A percentile compares a stretch with the other conserved stretches of the same genome.
Conservation (phyloP, 2,113 vertebrate genomes). For the Ascaphus truei region DNA sequence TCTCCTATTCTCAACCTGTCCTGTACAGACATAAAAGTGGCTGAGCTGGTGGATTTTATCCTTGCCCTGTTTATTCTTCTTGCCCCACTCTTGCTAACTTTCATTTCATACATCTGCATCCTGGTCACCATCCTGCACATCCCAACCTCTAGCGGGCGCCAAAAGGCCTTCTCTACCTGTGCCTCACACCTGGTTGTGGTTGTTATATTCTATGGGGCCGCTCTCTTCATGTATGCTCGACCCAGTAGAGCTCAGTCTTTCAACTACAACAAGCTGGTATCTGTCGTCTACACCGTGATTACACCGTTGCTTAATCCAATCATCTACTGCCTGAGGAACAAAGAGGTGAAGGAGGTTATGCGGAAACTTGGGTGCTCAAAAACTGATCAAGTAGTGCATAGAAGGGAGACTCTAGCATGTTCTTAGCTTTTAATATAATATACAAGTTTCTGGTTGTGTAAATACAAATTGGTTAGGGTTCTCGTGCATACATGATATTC, state of each 20-base stretch:
- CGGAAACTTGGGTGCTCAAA: too few species aligned
- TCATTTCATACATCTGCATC: conserved; percentile 50
- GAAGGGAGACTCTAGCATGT: too few species aligned
- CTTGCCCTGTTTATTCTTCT: conserved; percentile 47
- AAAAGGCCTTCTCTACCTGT: conserved; percentile 53
- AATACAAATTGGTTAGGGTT: too few species aligned
- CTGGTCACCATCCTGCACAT: conserved; percentile 43
- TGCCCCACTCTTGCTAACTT: conserved; percentile 38
- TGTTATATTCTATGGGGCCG: conserved; percentile 47
- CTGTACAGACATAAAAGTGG: conserved; percentile 42
- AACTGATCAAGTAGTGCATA: too few species aligned
- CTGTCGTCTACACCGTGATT: conserved; percentile 45
- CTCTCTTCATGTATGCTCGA: conserved; percentile 50
- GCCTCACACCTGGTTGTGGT: conserved; percentile 46
- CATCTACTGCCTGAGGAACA: conserved; percentile 53
- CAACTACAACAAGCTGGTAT: conserved; percentile 48
- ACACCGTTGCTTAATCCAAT: conserved; percentile 50
- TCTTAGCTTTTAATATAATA: too few species aligned
- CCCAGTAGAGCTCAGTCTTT: conserved; percentile 43
- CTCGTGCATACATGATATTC: too few species aligned
- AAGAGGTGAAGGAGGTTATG: conserved; percentile 46
- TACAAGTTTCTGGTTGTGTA: too few species aligned
- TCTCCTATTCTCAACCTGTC: conserved; percentile 50
- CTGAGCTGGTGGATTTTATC: conserved; percentile 45
- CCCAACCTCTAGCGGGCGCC: conserved; percentile 29